Percentiles rank a stretch among this genome's conserved stretches.
These are phyloP conservation scores for Pseudochaenichthys georgianus DNA, from an alignment of 2,797 vertebrate species.

Conservation along the genomic window DNA sequence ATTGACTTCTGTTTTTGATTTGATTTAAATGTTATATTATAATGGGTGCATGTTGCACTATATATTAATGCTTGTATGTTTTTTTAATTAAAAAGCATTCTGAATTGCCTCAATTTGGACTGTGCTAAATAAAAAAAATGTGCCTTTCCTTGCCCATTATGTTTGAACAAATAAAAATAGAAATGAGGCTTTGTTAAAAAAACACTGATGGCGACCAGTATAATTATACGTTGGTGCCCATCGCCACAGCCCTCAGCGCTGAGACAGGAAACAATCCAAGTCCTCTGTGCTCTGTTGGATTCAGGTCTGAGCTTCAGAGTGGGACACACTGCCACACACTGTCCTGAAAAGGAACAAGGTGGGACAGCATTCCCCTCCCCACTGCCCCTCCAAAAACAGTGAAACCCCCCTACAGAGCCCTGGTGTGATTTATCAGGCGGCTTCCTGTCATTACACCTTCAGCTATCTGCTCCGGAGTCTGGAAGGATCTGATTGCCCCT, in stretches of 20 bases:
- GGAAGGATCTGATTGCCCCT: conserved; percentile 10
- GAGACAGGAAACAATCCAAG: conserved; percentile 14
- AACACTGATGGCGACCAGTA: not conserved
- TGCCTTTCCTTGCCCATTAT: too few species aligned
- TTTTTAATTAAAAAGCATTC: too few species aligned
- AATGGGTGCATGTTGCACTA: too few species aligned
- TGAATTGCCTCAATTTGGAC: too few species aligned
- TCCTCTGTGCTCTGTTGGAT: conserved; percentile 12
- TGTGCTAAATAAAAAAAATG: too few species aligned
- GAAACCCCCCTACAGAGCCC: conserved; percentile 16
- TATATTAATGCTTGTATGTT: too few species aligned
- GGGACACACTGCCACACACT: not conserved
- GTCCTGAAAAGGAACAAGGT: conserved; percentile 5
- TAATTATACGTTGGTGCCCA: not conserved
- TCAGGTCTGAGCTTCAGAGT: conserved; percentile 5
- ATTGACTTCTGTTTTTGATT: too few species aligned
- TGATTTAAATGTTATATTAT: too few species aligned
- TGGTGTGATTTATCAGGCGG: conserved; percentile 22
- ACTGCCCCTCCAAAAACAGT: not conserved
- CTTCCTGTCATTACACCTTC: conserved; percentile 43
- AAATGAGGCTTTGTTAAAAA: not conserved
- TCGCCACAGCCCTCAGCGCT: not conserved
- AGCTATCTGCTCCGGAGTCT: conserved; percentile 18
- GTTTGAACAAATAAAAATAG: too few species aligned
- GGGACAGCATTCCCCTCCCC: not conserved